Evolutionary conservation across 2,113 vertebrate species (phyloP), one percentile per base, ranked within the genome.

Genomic region (Prionailurus viverrinus): DNA sequence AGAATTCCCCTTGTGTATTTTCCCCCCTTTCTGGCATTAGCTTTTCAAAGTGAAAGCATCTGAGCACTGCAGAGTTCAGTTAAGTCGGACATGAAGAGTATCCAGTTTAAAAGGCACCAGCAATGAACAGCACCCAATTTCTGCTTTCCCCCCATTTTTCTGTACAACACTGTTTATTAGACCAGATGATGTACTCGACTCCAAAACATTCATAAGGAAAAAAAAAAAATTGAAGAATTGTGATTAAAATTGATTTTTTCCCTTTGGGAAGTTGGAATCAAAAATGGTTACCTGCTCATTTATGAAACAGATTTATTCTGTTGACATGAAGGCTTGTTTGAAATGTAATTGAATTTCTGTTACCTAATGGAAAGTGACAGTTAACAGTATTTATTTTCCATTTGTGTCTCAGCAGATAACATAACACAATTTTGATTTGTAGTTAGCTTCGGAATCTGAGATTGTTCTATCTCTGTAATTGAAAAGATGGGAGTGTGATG

Each of bases 201-300:
- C 98, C 98, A 98, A 98, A 99, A 99, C 99, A 99, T 99, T 99
- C 99, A 98, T 99, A 99, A 98, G 98, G 98, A 98, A 98, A 98
- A 98, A 98, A 98, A 98, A 98, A 98, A 99, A 98, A 98, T 98
- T 98, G 99, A 99, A 98, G 99, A 99, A 99, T 99, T 99, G 99
- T 99, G 99, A 99, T 99, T 99, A 99, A 99, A 99, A 99, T 99
- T 99, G 99, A 99, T 99, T 99, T 99, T 99, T 99, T 99, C 98
- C 99, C 99, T 99, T 99, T 99, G 99, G 99, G 99, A 99, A 99
- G 99, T 98, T 99, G 98, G 98, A 99, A 99, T 99, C 98, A 99
- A 99, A 99, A 99, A 99, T 99, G 99, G 99, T 99, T 99, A 99
- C 99, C 99, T 99, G 99, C 99, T 99, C 99, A 99, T 99, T 99